Conservation (phyloP, 2,113 vertebrate species). For the Shinisaurus crocodilurus region DNA sequence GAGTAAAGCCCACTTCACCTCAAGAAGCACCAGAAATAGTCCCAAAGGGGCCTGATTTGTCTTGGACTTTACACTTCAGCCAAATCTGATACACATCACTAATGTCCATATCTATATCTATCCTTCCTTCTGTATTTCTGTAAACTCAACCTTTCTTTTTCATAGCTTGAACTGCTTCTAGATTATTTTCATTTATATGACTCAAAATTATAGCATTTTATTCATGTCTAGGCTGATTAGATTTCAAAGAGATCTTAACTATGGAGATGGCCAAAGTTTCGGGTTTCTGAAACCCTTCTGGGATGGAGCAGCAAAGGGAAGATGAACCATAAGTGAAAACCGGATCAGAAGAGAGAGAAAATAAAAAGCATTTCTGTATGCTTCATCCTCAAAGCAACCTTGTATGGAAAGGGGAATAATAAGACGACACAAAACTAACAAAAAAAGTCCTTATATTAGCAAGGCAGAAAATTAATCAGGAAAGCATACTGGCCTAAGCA, state of each 20-base stretch:
- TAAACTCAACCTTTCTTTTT: not conserved
- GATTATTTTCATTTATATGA: not conserved
- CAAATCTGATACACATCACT: too few species aligned
- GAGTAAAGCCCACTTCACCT: too few species aligned
- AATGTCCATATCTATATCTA: too few species aligned
- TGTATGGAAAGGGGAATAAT: conserved; percentile 13
- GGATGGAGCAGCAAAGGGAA: not conserved
- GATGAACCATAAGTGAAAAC: not conserved
- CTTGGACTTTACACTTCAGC: too few species aligned
- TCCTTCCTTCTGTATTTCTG: not conserved
- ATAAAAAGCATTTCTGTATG: not conserved
- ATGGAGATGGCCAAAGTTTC: not conserved
- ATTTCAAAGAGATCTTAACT: not conserved
- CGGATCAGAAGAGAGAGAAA: not conserved
- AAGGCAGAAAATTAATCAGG: conserved; percentile 19
- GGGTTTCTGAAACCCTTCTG: not conserved
- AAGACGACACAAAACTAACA: not conserved
- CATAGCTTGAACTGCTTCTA: not conserved
- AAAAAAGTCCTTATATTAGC: not conserved
- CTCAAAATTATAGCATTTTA: not conserved
- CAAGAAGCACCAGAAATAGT: too few species aligned
- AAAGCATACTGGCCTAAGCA: not conserved
- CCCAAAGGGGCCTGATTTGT: too few species aligned
- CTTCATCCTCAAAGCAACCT: not conserved
- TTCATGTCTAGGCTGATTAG: not conserved